Percentiles rank a stretch among this genome's conserved stretches.
Conservation (phyloP, 2,888 invertebrate genomes). For the Aleiodes alternator region DNA sequence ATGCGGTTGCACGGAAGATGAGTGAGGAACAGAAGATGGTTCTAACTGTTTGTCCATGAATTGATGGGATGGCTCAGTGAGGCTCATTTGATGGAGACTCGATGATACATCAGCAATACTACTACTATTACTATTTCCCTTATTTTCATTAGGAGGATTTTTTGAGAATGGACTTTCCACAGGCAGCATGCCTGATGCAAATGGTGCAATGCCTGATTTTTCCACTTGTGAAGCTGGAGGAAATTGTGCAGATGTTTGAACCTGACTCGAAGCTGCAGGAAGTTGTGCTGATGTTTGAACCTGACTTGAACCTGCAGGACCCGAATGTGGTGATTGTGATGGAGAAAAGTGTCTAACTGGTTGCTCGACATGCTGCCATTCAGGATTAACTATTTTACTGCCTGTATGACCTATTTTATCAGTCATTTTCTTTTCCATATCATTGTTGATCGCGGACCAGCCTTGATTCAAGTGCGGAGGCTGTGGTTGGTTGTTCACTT, state of each 20-base stretch:
- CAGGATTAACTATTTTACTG: slow-evolving; percentile 48
- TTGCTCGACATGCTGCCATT: slow-evolving; percentile 61
- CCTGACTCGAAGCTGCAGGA: not conserved
- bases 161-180: slow-evolving; percentile 6
- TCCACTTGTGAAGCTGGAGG: slow-evolving; percentile 13
- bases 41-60: slow-evolving; percentile 1
- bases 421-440: slow-evolving; percentile 19
- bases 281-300: too few relatives aligned
- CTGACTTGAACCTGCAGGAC: not conserved
- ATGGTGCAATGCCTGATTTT: slow-evolving; percentile 46
- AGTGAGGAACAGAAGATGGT: not conserved
- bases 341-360: slow-evolving; percentile 58
- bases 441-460: not conserved
- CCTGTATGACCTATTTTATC: slow-evolving; percentile 51
- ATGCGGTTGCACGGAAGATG: too few relatives aligned
- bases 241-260: not conserved
- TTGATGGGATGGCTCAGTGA: slow-evolving; percentile 55
- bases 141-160: not conserved
- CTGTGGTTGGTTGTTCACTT: slow-evolving; percentile 48
- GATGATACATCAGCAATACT: slow-evolving; percentile 59
- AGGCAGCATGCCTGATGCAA: slow-evolving; percentile 37
- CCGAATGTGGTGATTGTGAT: slow-evolving; percentile 44
- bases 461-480: not conserved
- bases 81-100: slow-evolving; percentile 64
- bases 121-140: not conserved